Base-by-base conservation (phyloP, 2,888 invertebrate genomes). In the Trilocha varians region DNA sequence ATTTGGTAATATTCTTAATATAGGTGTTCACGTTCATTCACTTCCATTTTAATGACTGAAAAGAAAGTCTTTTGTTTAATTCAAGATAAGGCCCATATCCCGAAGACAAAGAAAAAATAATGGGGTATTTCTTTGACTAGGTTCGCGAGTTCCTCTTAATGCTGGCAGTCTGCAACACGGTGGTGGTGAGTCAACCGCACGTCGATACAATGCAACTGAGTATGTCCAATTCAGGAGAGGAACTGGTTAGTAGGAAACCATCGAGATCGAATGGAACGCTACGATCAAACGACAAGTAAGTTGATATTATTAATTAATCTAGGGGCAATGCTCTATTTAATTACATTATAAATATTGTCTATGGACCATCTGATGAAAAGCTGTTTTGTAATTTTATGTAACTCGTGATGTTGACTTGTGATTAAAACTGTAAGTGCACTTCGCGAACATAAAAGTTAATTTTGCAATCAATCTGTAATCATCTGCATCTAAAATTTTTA, bases 91-190 rank as follows among this genome's bases (percentile, higher is more conserved):
- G n/a, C n/a, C n/a, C n/a, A n/a, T n/a, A n/a, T n/a, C n/a, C n/a
- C n/a, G n/a, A n/a, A n/a, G n/a, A n/a, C n/a, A n/a, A n/a, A 25
- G 2, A 25, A 25, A 9, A 2, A 9, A 25, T 3, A 2, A 9
- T 3, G 11, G 11, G 8, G 25, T 9, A 25, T 25, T 32, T 33
- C 16, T 41, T 16, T 44, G 41, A 16, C 77, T 87, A 91, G 65
- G 89, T 95, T 25, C 92, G 93, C 58, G 96, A 96, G 70, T 98
- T 99, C 78, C 91, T 99, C 50, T 73, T 98, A 46, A 90, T 97
- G 16, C 86, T 99, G 73, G 94, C 98, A 13, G 90, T 98, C 46
- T 99, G 99, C 78, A 99, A 99, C 82, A 98, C 98, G 0, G 98
- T 99, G 5, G 94, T 98, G 41, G 98, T 98, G 40, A 94, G 96